Evolutionary conservation across 1,140 invertebrate genomes (phyloP), one percentile per base, ranked within the genome.

Genomic region (Drosophila simulans): DNA sequence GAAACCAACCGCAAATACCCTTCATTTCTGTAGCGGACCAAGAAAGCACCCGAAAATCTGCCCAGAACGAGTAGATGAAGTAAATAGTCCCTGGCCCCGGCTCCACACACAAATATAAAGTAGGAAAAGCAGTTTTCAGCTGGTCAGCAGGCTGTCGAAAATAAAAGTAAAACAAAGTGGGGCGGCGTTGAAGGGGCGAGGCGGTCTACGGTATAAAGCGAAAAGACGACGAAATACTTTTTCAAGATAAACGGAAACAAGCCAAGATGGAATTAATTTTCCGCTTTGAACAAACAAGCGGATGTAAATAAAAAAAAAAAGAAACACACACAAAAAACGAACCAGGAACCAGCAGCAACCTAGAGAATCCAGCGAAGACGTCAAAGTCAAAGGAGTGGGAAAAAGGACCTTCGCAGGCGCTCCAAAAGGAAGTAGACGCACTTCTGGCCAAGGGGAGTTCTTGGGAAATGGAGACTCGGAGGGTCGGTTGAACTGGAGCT

Each of bases 201-300:
- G 25, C 35, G 37, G 60, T 57, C 49, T 51, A 59, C 77, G 49
- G 46, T 64, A 81, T 76, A 88, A 85, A 82, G 83, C 79, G 78
- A 62, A 85, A 69, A 74, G 72, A 74, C 77, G 82, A 88, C 83
- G 83, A 83, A 86, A 88, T 86, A 90, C 80, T 91, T 91, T 91
- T 89, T 83, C 83, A 91, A 91, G 89, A 91, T 91, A 91, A 91
- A 91, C 89, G 89, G 89, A 91, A 91, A 91, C 89, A 85, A 91
- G 89, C 89, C 84, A 91, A 91, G 89, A 91, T 91, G 89, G 89
- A 91, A 91, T 91, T 91, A 91, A 91, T 91, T 91, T 91, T 91
- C 89, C 89, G 89, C 89, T 91, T 91, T 89, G 89, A 89, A 91
- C 89, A 91, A 91, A 91, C 89, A 91, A 91, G 89, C 89, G 89